Conservation (phyloP, 53 echinoderm and acorn worm genomes). For the Holothuria scabra region DNA sequence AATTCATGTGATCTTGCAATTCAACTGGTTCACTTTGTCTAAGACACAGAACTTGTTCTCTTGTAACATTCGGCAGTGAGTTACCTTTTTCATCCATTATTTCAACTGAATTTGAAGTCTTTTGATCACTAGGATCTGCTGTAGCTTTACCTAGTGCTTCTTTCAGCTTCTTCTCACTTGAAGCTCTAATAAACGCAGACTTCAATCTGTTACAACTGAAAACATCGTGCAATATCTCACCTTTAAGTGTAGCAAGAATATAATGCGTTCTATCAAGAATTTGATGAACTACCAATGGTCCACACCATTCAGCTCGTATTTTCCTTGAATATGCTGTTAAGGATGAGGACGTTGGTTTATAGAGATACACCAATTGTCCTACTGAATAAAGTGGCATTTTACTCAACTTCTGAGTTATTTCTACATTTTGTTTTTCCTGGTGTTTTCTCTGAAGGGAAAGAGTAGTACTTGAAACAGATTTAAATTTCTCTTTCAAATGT, state of each 20-base stretch:
- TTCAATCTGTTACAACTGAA: conserved; percentile 8
- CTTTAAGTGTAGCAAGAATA: not conserved
- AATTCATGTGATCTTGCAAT: not conserved
- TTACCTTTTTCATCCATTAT: not conserved
- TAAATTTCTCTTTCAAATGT: too few relatives aligned
- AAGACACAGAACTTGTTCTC: not conserved
- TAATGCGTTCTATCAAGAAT: not conserved
- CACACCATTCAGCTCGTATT: conserved; percentile 13
- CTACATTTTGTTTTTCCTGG: too few relatives aligned
- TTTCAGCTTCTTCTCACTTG: not conserved
- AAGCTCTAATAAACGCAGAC: not conserved
- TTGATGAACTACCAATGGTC: not conserved
- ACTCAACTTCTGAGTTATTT: too few relatives aligned
- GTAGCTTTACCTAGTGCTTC: not conserved
- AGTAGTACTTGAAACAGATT: too few relatives aligned
- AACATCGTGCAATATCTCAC: conserved; percentile 1
- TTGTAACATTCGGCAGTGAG: not conserved
- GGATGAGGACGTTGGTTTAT: too few relatives aligned
- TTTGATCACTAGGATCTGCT: not conserved
- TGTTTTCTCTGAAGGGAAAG: too few relatives aligned
- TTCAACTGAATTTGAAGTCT: not conserved
- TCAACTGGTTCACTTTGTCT: not conserved
- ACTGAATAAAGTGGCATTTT: not conserved
- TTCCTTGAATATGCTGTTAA: not conserved
- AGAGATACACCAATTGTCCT: conserved; percentile 16